phyloP scores from a whole-genome alignment of 2,888 invertebrate genomes.

The Galerucella pusilla region DNA sequence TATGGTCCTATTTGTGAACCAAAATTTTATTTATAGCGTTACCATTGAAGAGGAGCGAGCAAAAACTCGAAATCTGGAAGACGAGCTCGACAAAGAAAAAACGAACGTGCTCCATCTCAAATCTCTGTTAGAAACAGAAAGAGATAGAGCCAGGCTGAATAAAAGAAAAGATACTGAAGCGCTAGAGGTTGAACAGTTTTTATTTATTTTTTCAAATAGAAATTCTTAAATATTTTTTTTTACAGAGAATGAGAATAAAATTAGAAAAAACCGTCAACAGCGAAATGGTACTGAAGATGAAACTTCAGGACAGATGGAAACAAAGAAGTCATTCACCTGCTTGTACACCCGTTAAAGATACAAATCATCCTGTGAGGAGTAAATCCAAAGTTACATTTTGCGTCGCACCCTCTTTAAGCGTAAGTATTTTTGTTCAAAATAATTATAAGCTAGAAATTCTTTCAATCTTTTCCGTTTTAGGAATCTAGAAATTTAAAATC shows the following conservation, averaged over 20 bases:
- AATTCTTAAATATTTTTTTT: constrained; percentile 14
- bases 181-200: constrained; percentile 42
- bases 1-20: no score
- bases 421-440: background rate
- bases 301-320: constrained; percentile 30
- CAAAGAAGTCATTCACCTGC: constrained; percentile 29
- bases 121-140: constrained; percentile 43
- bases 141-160: constrained; percentile 35
- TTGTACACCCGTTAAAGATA: constrained; percentile 44
- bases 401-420: background rate
- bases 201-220: background rate
- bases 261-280: constrained; percentile 44
- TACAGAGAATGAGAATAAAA: constrained; percentile 43
- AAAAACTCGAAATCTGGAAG: constrained; percentile 46
- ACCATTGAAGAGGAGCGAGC: constrained; percentile 48
- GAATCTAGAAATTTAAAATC: background rate
- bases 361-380: constrained; percentile 3
- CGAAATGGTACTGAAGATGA: constrained; percentile 44
- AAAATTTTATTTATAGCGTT: constrained; percentile 36
- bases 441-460: no score
- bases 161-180: constrained; percentile 41
- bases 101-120: constrained; percentile 43
- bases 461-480: background rate
- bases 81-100: constrained; percentile 49
- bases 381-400: constrained; percentile 16